These are phyloP conservation scores for Aldabrachelys gigantea DNA, from an alignment of 2,113 vertebrate species.

Conservation along the genomic window DNA sequence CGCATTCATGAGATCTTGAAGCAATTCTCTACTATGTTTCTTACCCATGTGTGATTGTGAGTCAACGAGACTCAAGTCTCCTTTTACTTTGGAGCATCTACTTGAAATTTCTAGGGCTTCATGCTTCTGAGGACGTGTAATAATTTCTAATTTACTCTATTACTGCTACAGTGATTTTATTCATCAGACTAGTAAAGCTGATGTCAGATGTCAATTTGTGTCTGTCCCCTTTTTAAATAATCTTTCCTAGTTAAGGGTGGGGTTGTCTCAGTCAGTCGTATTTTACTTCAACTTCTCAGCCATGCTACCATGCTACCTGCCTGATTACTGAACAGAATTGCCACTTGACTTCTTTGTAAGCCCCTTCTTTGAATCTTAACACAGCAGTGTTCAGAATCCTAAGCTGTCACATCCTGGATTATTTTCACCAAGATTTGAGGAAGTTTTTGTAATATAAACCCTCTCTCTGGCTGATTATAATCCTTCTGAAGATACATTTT, in stretches of 20 bases:
- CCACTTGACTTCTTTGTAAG: neutral
- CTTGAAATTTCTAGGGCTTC: neutral
- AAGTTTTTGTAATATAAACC: neutral
- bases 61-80: neutral
- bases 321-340: neutral
- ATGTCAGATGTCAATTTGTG: neutral
- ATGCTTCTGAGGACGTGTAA: neutral
- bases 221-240: neutral
- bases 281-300: neutral
- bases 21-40: neutral
- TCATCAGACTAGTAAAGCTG: neutral
- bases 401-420: neutral
- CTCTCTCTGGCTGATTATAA: neutral
- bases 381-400: neutral
- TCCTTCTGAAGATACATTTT: neutral
- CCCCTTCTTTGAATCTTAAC: neutral
- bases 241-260: neutral
- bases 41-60: neutral
- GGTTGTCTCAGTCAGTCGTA: neutral
- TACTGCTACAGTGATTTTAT: neutral
- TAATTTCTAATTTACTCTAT: neutral
- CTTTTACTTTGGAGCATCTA: neutral
- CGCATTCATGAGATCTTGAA: neutral
- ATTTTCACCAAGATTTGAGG: neutral
- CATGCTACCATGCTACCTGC: neutral